Evolutionary conservation across 2,888 invertebrate genomes (phyloP).

Genomic region (Nebria brevicollis): DNA sequence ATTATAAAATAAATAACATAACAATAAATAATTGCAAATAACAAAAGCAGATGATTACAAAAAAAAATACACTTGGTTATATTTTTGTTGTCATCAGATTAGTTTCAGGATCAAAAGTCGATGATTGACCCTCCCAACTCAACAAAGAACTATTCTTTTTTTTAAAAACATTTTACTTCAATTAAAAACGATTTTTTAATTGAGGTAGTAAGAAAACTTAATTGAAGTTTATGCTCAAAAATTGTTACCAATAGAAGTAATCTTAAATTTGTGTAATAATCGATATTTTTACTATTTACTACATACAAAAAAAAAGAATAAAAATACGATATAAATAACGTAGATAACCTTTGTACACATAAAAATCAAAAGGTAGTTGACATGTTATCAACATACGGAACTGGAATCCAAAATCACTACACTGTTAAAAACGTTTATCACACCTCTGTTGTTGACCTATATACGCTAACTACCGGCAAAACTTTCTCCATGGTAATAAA

Average conservation of each 20-base stretch:
- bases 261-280: too few relatives aligned
- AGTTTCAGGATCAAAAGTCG: slow-evolving; percentile 40
- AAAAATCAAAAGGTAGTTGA: neutral
- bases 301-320: neutral
- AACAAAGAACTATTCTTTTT: neutral
- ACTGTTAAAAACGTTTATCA: neutral
- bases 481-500: neutral
- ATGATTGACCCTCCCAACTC: slow-evolving; percentile 23
- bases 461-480: neutral
- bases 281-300: too few relatives aligned
- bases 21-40: neutral
- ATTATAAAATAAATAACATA: neutral
- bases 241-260: too few relatives aligned
- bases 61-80: neutral
- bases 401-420: neutral
- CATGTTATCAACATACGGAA: neutral
- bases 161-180: neutral
- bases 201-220: too few relatives aligned
- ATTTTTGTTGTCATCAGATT: neutral
- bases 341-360: slow-evolving; percentile 14
- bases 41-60: too few relatives aligned
- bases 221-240: too few relatives aligned
- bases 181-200: too few relatives aligned
- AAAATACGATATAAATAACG: slow-evolving; percentile 5
- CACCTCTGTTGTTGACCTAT: neutral